A percentile compares a stretch with the other conserved stretches of the same genome.
phyloP scores from a whole-genome alignment of 53 echinoderm and acorn worm genomes.

The Apostichopus leukothele region DNA sequence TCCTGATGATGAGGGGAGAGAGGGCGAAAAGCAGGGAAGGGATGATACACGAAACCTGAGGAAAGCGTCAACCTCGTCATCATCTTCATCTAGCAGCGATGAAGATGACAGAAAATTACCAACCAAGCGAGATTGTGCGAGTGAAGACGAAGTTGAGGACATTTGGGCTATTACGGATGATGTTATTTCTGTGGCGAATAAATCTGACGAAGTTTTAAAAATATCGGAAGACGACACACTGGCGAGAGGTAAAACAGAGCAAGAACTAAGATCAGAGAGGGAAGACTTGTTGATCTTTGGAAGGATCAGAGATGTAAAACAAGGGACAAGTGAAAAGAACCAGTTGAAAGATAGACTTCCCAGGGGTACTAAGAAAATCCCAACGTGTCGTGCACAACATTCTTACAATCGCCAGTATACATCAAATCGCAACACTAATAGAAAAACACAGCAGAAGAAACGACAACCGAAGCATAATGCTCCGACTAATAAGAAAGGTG shows the following conservation, averaged over 20 bases:
- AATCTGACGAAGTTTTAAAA: conserved; percentile 3
- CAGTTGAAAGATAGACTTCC: not conserved
- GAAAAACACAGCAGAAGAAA: not conserved
- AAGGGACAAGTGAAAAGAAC: not conserved
- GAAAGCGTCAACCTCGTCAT: not conserved
- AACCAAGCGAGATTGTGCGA: conserved; percentile 24
- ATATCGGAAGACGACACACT: not conserved
- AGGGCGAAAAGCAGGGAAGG: not conserved
- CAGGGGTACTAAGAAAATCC: conserved; percentile 18
- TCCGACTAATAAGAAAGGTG: not conserved
- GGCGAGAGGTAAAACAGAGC: not conserved
- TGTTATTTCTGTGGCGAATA: not conserved
- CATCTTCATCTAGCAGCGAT: not conserved
- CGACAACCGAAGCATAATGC: not conserved
- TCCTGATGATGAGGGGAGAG: not conserved
- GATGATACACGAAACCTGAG: not conserved
- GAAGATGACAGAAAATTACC: not conserved
- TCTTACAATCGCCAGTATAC: not conserved
- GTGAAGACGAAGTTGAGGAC: conserved; percentile 40
- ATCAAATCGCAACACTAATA: not conserved
- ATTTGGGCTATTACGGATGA: conserved; percentile 29
- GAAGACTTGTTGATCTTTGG: conserved; percentile 32
- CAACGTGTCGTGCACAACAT: not conserved
- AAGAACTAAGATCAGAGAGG: conserved; percentile 4
- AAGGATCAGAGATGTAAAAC: conserved; percentile 13